Evolutionary conservation across 2,888 invertebrate species (phyloP), one percentile per base, ranked within the genome.

Genomic region (Eristalinus aeneus): DNA sequence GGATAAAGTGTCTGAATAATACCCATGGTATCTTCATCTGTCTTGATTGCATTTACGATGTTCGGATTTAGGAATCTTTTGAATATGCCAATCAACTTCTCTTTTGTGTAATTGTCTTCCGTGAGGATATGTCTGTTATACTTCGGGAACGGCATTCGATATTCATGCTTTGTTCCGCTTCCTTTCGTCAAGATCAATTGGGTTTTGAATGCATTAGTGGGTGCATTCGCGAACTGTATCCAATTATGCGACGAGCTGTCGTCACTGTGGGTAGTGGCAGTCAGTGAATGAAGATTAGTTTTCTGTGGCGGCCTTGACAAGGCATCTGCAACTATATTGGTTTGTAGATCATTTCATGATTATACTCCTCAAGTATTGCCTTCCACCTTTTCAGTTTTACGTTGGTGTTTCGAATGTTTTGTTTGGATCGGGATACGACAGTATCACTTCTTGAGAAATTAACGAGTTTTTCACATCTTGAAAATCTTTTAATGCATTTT

Each of bases 321-420:
- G 5, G 69, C 60, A 73, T 84, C 78, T n/a, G 83, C 77, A 27
- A 84, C 78, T 10, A 84, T 61, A 11, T 84, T 79, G 54, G 54
- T 23, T 22, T 22, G 22, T 54, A 54, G 9, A 22, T 54, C 1
- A 54, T 20, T n/a, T 22, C 75, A 78, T 39, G 12, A 12, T 36
- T 36, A 36, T 36, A 36, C 36, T 36, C 36, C 36, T 36, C 11
- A 12, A 36, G 34, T 34, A 78, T n/a, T 74, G 27, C 71, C 67
- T 75, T 10, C 36, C 36, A 36, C 36, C 36, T 36, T 11, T 36
- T 36, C 27, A 46, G 61, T n/a, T 75, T 82, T 0, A 86, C n/a
- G 4, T 39, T n/a, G 0, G 39, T 39, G 34, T 34, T 34, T 4
- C 34, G 34, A 11, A 86, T 86, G 8, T 10, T 34, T 9, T 34